Percentiles rank a stretch among this genome's conserved stretches.
Evolutionary conservation across 2,113 vertebrate species (phyloP).

Genomic region (Willisornis vidua): DNA sequence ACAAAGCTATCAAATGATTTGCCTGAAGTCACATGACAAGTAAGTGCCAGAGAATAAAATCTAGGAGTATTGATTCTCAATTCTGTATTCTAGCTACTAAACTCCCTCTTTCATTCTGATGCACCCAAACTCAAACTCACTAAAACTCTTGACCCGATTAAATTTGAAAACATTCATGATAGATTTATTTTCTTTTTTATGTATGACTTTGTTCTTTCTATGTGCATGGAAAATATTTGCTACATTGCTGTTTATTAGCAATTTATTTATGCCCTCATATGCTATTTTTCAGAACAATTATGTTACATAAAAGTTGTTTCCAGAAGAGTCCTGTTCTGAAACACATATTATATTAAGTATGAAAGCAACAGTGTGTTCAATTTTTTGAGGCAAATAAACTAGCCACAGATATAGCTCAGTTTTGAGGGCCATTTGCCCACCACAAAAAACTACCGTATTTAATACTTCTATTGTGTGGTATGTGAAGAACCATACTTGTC

Average conservation of each 20-base stretch:
- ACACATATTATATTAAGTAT: neutral
- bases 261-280: neutral
- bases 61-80: neutral
- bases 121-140: neutral
- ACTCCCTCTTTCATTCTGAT: neutral
- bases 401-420: neutral
- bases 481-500: neutral
- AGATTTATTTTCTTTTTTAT: constrained; percentile 7
- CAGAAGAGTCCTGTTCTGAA: neutral
- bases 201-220: neutral
- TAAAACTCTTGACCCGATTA: neutral
- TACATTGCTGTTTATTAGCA: neutral
- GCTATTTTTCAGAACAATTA: neutral
- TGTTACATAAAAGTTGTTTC: neutral
- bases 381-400: neutral
- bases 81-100: neutral
- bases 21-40: neutral
- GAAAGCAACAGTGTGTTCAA: neutral
- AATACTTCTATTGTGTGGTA: neutral
- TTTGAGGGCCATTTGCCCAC: neutral
- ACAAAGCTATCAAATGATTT: neutral
- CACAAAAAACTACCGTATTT: neutral
- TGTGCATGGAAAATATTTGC: neutral
- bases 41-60: neutral
- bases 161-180: neutral